Evolutionary conservation across 2,797 vertebrate genomes (phyloP).

Genomic region (Chiroxiphia lanceolata): DNA sequence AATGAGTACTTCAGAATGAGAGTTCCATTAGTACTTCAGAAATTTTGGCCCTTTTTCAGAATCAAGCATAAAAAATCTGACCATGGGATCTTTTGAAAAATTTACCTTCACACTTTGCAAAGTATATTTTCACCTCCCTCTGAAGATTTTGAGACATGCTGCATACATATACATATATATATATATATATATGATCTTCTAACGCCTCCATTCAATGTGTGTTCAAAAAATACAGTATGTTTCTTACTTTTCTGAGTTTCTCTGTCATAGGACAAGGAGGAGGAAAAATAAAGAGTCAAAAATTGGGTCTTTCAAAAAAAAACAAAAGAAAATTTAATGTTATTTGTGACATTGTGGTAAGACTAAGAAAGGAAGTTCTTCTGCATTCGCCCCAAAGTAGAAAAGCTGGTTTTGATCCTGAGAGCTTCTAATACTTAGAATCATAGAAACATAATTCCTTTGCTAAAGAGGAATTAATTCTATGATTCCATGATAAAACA

Average conservation of each 20-base stretch:
- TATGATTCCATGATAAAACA: neutral
- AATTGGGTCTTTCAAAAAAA: neutral
- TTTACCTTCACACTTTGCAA: neutral
- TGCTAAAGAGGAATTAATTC: neutral
- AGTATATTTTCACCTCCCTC: neutral
- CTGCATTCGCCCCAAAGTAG: neutral
- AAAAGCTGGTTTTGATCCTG: neutral
- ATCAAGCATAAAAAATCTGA: neutral
- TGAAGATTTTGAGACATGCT: neutral
- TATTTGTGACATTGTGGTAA: neutral
- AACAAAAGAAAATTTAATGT: neutral
- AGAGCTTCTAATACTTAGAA: neutral
- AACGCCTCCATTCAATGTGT: neutral
- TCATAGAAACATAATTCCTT: neutral
- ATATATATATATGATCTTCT: neutral
- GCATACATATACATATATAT: neutral
- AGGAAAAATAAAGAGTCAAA: neutral
- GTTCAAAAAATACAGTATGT: neutral
- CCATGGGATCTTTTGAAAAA: neutral
- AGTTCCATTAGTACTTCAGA: neutral
- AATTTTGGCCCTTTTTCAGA: neutral
- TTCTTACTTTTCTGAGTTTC: neutral
- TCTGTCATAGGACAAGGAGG: neutral
- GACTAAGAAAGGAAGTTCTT: neutral
- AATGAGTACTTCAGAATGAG: neutral